phyloP scores from a whole-genome alignment of 1,140 invertebrate species.

The Calliphora vicina region DNA sequence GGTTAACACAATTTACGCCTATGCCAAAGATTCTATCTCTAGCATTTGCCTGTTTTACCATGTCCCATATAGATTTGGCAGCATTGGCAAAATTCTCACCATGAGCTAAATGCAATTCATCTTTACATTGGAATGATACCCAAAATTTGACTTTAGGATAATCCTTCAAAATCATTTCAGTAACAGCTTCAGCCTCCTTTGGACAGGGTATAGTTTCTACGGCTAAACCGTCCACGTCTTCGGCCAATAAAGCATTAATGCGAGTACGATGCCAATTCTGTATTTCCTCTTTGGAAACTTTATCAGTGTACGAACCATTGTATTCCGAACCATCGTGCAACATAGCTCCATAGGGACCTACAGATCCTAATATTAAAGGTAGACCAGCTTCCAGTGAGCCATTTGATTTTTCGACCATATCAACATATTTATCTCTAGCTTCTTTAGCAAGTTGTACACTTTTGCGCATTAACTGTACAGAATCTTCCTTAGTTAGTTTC shows the following conservation, averaged over 20 bases:
- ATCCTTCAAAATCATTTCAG: constrained; percentile 75
- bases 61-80: constrained; percentile 59
- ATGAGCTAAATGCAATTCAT: constrained; percentile 72
- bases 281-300: constrained; percentile 71
- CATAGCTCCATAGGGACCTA: constrained; percentile 90
- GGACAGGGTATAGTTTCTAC: constrained; percentile 89
- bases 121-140: constrained; percentile 69
- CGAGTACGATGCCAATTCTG: constrained; percentile 83
- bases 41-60: constrained; percentile 69
- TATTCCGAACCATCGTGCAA: constrained; percentile 91
- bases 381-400: constrained; percentile 35
- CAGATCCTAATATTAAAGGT: constrained; percentile 79
- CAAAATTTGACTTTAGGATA: constrained; percentile 79
- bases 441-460: constrained; percentile 72
- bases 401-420: constrained; percentile 40
- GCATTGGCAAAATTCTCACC: constrained; percentile 76
- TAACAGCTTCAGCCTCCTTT: constrained; percentile 81
- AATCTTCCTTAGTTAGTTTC: constrained; percentile 69
- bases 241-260: constrained; percentile 76
- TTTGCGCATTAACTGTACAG: constrained; percentile 73
- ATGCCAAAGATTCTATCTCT: constrained; percentile 74
- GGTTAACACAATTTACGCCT: constrained; percentile 86
- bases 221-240: constrained; percentile 82
- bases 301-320: constrained; percentile 80
- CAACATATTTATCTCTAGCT: constrained; percentile 48